Base-by-base conservation (phyloP, 2,113 vertebrate species). In the Salvelinus alpinus region DNA sequence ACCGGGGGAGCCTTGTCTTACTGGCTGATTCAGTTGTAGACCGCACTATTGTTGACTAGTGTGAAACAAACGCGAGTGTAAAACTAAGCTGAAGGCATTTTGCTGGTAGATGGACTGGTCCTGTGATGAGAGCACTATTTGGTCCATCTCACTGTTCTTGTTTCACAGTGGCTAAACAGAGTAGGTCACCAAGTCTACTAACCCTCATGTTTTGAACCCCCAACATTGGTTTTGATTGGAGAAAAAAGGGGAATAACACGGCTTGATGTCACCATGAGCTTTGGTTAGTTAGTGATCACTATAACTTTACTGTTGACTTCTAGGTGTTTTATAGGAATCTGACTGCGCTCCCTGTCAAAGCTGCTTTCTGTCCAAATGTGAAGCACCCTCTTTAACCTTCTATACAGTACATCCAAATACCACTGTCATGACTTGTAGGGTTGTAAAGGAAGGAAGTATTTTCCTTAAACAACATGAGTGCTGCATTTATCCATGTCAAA, bases 341-440 rank as follows among this genome's bases (percentile, higher is more conserved):
- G 77, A 72, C 82, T 88, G 80, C 89, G 82, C 86, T 44, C 9
- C 84, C 84, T 82, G 80, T 89, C 51, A 54, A 90, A 90, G 87
- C 86, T 88, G 85, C 88, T 88, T 79, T 83, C 48, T 84, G 16
- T 22, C 38, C 38, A 44, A 44, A 44, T 44, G 72, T 85, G 70
- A 62, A 80, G 76, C 65, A 0, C 60, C 1, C 75, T 83, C 54
- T 38, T 38, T 44, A 44, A 44, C 38, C 8, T 9, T 44, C 38
- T 44, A 44, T 54, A 54, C 70, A n/a, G 1, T 27, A n/a, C 14
- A 25, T 38, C 64, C 8, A 25, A n/a, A 22, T 7, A 27, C 76
- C 75, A 66, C 79, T 25, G 76, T 81, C 79, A 85, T 88, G 70
- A 88, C 86, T 88, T 83, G 38, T 44, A 44, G 38, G 90, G 87